Conservation (phyloP, 2,888 invertebrate genomes). For the Congeria kusceri region DNA sequence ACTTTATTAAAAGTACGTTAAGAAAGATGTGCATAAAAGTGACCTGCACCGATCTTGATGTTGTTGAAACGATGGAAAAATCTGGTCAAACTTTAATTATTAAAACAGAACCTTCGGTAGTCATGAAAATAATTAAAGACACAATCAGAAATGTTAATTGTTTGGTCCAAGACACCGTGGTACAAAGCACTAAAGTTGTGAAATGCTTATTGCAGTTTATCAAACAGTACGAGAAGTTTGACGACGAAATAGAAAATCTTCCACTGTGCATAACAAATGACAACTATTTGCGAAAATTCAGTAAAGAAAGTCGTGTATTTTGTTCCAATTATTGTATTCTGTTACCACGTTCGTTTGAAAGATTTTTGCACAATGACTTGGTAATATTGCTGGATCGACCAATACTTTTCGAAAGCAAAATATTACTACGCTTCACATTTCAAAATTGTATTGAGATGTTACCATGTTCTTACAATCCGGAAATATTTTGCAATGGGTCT, state of each 20-base stretch:
- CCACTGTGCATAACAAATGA: conserved; percentile 16
- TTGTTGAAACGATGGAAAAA: too few relatives aligned
- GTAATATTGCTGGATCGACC: not conserved
- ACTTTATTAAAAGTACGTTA: conserved; percentile 7
- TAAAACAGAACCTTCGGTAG: too few relatives aligned
- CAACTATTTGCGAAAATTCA: not conserved
- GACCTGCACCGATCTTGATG: too few relatives aligned
- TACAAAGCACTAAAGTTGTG: too few relatives aligned
- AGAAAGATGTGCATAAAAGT: conserved; percentile 4
- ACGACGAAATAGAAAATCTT: not conserved
- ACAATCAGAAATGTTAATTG: too few relatives aligned
- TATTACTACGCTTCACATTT: conserved; percentile 2
- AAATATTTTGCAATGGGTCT: not conserved
- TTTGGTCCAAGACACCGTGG: too few relatives aligned
- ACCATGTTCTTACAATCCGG: conserved; percentile 5
- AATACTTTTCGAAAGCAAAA: not conserved
- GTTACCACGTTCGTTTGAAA: not conserved
- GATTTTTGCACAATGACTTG: not conserved
- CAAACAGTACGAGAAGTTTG: not conserved
- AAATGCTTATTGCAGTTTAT: not conserved
- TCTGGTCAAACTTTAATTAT: too few relatives aligned
- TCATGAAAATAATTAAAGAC: too few relatives aligned
- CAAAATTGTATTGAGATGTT: not conserved
- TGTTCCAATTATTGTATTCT: conserved; percentile 3
- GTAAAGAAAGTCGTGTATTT: not conserved